Evolutionary conservation across 2,888 invertebrate genomes (phyloP).

Genomic region (Idaea biselata): DNA sequence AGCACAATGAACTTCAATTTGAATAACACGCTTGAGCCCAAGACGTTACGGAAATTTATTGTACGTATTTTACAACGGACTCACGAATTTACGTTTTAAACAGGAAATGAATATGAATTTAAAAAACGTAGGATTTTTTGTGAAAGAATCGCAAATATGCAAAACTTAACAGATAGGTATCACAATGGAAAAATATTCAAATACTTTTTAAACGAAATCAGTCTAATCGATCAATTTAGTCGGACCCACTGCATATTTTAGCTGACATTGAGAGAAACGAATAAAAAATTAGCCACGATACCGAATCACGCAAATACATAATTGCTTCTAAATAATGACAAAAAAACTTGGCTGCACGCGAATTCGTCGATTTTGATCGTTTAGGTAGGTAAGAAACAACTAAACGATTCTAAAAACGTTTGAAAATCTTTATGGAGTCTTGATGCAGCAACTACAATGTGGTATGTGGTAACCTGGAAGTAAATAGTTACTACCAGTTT

Average conservation of each 20-base stretch:
- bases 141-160: neutral
- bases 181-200: neutral
- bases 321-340: constrained; percentile 64
- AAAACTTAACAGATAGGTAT: no score
- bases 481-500: neutral
- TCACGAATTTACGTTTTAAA: constrained; percentile 33
- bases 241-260: constrained; percentile 3
- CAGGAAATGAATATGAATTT: constrained; percentile 41
- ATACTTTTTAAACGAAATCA: neutral
- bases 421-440: no score
- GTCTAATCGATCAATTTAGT: neutral
- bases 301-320: constrained; percentile 70
- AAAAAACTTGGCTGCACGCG: constrained; percentile 74
- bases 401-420: no score
- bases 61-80: constrained; percentile 28
- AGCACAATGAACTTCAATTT: constrained; percentile 38
- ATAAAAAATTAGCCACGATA: constrained; percentile 45
- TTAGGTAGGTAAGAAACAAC: constrained; percentile 25
- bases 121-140: neutral
- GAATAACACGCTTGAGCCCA: constrained; percentile 26
- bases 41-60: constrained; percentile 31
- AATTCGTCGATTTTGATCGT: constrained; percentile 63
- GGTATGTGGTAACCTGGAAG: neutral
- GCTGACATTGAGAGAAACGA: constrained; percentile 10
- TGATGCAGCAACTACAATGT: no score